A percentile compares a stretch with the other conserved stretches of the same genome.
Evolutionary conservation across 2,113 vertebrate genomes (phyloP).

Genomic region (Melanocharis versteri): DNA sequence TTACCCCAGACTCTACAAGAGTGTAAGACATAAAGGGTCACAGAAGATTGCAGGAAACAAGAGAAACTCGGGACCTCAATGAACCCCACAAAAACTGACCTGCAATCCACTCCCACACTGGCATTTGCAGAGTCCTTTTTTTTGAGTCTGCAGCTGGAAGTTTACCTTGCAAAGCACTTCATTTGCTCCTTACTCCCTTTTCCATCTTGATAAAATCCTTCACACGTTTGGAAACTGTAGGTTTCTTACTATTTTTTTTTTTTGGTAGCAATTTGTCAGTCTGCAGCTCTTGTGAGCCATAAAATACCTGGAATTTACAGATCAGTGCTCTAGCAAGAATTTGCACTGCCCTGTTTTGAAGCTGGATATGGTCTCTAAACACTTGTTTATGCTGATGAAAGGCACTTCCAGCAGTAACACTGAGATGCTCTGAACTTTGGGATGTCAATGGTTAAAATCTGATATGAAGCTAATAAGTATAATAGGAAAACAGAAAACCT

Average conservation of each 20-base stretch:
- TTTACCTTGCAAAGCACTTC: background rate
- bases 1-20: background rate
- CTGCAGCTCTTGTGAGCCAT: background rate
- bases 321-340: background rate
- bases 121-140: background rate
- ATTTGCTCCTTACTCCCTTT: background rate
- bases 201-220: background rate
- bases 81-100: background rate
- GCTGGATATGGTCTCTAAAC: background rate
- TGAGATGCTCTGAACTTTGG: background rate
- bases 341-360: background rate
- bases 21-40: background rate
- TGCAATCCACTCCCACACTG: background rate
- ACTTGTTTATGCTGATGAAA: background rate
- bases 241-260: background rate
- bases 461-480: background rate
- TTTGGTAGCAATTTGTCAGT: background rate
- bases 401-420: background rate
- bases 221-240: background rate
- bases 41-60: background rate
- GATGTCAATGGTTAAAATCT: background rate
- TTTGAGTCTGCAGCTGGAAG: background rate
- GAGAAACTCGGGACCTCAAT: background rate
- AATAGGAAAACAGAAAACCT: background rate
- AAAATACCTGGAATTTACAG: background rate